Base-by-base conservation (phyloP, 2,797 vertebrate species). In the Cottoperca gobio region DNA sequence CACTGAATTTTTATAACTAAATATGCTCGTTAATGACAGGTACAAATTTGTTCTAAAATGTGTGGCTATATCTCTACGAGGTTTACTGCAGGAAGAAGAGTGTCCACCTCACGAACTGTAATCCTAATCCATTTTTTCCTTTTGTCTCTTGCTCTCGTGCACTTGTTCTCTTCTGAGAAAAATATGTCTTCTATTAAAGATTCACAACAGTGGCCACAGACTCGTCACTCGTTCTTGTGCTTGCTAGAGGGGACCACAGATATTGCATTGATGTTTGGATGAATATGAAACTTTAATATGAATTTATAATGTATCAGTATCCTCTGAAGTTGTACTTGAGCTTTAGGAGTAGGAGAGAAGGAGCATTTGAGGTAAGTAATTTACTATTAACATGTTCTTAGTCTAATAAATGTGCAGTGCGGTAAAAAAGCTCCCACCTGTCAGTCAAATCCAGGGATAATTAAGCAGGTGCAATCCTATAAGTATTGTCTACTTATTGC, bases 1-100 rank as follows among this genome's bases (percentile, higher is more conserved):
- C 84, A 89, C 87, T 91, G 84, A 88, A 84, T 70, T 55, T 79
- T 68, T 40, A 37, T 37, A 8, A 52, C 48, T 66, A 64, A 75
- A 79, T 76, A 77, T 86, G 14, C 81, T 82, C 70, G 76, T 78
- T 55, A 21, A 77, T 67, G 16, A 55, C 52, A 49, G n/a, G 60
- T 62, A 16, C 0, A 65, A 0, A 61, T 61, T 42, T 85, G 54
- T 62, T 68, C 45, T 37, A 67, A 81, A 79, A 50, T 65, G 67
- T 73, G 42, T 58, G 45, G 49, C 60, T 73, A 3, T 24, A 52
- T 63, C 59, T 65, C 23, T 24, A 28, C 57, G 61, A 71, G 67
- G 39, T 52, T 48, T 16, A 50, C 67, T 82, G 75, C 65, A 70
- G 68, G 54, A 78, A 53, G 43, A 66, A 14, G 2, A 67, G 43